phyloP scores from a whole-genome alignment of 2,797 vertebrate species.

The Enteromius treurensis region DNA sequence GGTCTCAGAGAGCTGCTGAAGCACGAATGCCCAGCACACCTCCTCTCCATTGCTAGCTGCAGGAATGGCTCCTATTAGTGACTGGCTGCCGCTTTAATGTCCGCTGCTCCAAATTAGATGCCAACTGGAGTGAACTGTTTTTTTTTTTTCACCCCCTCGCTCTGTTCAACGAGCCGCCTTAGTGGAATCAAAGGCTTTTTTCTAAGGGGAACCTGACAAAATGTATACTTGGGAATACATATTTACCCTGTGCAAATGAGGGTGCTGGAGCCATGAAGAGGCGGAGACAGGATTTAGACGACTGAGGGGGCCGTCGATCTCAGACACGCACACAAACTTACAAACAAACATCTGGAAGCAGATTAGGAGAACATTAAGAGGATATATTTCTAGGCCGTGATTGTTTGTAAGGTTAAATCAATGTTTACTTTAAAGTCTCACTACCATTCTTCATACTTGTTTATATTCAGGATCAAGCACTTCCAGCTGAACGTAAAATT shows the following conservation, averaged over 20 bases:
- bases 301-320: constrained; percentile 19
- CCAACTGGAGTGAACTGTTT: constrained; percentile 76
- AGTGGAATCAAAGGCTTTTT: constrained; percentile 76
- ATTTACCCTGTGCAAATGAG: constrained; percentile 70
- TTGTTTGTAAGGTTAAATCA: constrained; percentile 40
- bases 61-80: constrained; percentile 83
- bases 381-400: constrained; percentile 31
- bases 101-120: constrained; percentile 76
- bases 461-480: constrained; percentile 23
- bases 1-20: constrained; percentile 70
- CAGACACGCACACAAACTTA: constrained; percentile 10
- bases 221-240: constrained; percentile 67
- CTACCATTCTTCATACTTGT: constrained; percentile 26
- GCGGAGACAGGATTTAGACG: constrained; percentile 18
- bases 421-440: constrained; percentile 36
- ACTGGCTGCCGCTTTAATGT: constrained; percentile 81
- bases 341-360: constrained; percentile 40
- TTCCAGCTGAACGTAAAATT: constrained; percentile 11
- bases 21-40: constrained; percentile 73
- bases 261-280: constrained; percentile 44
- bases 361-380: constrained; percentile 33
- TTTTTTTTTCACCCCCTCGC: constrained; percentile 43
- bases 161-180: constrained; percentile 70
- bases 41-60: constrained; percentile 59
- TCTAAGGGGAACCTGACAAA: constrained; percentile 64